Conservation (phyloP, 2,113 vertebrate species). For the Cynoglossus semilaevis region DNA sequence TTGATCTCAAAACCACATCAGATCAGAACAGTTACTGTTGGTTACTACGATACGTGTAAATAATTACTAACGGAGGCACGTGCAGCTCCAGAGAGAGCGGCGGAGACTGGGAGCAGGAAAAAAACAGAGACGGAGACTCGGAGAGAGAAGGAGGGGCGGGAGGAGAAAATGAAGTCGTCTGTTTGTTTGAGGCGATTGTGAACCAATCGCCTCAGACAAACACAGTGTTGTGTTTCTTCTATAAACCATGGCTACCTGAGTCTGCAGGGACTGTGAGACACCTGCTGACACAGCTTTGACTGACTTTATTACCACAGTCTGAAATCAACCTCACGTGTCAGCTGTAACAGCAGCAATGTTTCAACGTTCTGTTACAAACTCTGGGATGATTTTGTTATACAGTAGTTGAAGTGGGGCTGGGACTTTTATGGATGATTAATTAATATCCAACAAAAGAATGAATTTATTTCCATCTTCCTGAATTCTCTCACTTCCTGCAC, state of each 20-base stretch:
- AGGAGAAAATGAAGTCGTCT: conserved; percentile 34
- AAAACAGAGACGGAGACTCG: neutral
- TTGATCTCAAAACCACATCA: conserved; percentile 12
- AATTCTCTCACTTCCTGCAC: no score
- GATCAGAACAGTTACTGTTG: neutral
- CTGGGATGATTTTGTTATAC: no score
- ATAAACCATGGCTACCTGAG: conserved; percentile 42
- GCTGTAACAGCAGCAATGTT: no score
- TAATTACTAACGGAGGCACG: conserved; percentile 1
- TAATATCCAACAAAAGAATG: no score
- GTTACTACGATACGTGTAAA: neutral
- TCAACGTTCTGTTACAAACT: no score
- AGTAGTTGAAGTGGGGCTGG: no score
- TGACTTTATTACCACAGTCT: neutral
- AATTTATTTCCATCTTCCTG: no score
- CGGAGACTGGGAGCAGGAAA: neutral
- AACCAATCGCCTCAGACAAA: conserved; percentile 54
- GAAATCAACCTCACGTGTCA: neutral
- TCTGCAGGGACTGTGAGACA: neutral
- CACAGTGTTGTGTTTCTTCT: conserved; percentile 24
- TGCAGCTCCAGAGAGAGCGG: conserved; percentile 7
- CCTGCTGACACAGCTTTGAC: neutral
- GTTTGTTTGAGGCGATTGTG: conserved; percentile 43
- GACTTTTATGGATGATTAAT: no score
- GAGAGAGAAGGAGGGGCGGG: conserved; percentile 15